A percentile compares a stretch with the other conserved stretches of the same genome.
Evolutionary conservation across 2,797 vertebrate genomes (phyloP).

Genomic region (Paramormyrops hopkinsi): DNA sequence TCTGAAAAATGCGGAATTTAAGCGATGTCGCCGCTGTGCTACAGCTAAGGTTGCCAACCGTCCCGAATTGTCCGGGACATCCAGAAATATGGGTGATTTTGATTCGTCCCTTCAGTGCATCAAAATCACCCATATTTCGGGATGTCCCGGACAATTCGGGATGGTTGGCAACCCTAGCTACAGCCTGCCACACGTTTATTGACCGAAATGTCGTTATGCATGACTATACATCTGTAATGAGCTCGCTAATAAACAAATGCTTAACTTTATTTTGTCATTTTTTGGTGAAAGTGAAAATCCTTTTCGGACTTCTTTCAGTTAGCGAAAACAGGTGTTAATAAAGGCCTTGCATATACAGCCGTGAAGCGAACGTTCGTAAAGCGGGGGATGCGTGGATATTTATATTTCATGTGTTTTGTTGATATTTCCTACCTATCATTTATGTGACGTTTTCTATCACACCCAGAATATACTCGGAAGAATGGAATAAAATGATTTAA

Average conservation of each 20-base stretch:
- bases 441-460: neutral
- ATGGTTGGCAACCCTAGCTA: neutral
- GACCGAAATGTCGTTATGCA: neutral
- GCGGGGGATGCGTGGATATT: neutral
- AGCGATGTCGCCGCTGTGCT: neutral
- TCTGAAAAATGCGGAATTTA: neutral
- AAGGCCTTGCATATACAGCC: neutral
- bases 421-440: neutral
- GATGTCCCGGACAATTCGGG: no score
- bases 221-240: neutral
- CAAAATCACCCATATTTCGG: no score
- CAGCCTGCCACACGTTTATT: neutral
- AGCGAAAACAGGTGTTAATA: neutral
- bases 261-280: neutral
- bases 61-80: no score
- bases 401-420: neutral
- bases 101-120: no score
- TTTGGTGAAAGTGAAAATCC: neutral
- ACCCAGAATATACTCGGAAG: neutral
- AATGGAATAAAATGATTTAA: neutral
- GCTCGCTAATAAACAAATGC: neutral
- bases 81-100: no score
- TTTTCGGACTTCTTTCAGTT: neutral
- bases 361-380: neutral
- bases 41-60: no score